A percentile compares a stretch with the other conserved stretches of the same genome.
Conservation (phyloP, 2,113 vertebrate species). For the Cryptomyrus ogoouensis region DNA sequence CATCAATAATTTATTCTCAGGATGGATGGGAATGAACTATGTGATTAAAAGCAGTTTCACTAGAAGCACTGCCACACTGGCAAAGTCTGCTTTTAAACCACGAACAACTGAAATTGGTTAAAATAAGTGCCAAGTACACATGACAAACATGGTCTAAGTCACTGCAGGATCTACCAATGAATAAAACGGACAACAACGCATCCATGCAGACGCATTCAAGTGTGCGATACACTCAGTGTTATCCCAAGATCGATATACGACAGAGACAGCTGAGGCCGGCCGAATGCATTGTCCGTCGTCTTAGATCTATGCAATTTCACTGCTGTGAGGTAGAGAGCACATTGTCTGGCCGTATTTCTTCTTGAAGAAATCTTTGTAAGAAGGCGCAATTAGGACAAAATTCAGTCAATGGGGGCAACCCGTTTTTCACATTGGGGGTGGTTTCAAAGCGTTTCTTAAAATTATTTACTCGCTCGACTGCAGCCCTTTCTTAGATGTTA, state of each 20-base stretch:
- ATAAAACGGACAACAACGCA: not conserved
- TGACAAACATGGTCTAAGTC: not conserved
- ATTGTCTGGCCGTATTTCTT: not conserved
- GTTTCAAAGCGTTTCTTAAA: slow-evolving; percentile 4
- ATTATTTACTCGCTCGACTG: slow-evolving; percentile 10
- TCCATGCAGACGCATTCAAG: not conserved
- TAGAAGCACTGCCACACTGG: not conserved
- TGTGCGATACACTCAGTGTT: not conserved
- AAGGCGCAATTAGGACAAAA: not conserved
- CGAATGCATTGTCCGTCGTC: not conserved
- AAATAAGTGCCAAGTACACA: not conserved
- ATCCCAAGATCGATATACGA: not conserved
- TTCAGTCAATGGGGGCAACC: slow-evolving; percentile 10
- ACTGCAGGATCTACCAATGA: not conserved
- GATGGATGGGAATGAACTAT: not conserved
- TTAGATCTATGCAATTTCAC: not conserved
- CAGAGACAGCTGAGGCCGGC: not conserved
- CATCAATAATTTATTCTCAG: not conserved
- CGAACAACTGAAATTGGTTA: not conserved
- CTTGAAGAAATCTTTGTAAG: not conserved
- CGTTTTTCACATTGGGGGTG: not conserved
- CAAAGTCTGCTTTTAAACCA: not conserved
- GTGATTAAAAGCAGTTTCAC: not conserved
- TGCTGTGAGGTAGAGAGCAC: not conserved
- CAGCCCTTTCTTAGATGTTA: slow-evolving; percentile 11